Evolutionary conservation across 2,797 vertebrate species (phyloP).

Genomic region (Eurystomus glaucurus): DNA sequence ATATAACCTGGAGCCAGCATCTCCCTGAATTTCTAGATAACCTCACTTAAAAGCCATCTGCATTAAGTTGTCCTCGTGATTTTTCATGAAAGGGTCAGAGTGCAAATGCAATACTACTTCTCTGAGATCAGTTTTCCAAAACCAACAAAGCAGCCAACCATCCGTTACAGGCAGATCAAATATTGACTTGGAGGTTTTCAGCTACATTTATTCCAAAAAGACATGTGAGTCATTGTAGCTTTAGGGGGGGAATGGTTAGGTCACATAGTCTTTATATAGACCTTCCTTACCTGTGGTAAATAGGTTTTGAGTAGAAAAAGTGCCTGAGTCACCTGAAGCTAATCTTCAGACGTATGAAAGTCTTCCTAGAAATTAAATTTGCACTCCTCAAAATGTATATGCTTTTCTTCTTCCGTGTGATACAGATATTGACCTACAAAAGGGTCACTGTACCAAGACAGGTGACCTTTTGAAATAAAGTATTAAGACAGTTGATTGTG

Average conservation of each 20-base stretch:
- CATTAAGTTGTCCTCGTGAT: background rate
- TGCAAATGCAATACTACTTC: background rate
- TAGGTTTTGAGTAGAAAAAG: background rate
- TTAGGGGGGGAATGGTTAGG: background rate
- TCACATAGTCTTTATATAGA: background rate
- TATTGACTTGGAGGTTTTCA: background rate
- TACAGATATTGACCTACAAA: background rate
- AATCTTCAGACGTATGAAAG: background rate
- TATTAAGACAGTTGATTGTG: background rate
- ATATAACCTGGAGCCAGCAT: background rate
- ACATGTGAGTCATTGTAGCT: rapidly evolving
- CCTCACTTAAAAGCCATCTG: background rate
- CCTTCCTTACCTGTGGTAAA: background rate
- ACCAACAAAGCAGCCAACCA: background rate
- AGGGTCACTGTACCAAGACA: background rate
- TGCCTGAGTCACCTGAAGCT: background rate
- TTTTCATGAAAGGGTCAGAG: background rate
- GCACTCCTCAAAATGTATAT: background rate
- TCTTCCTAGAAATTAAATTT: background rate
- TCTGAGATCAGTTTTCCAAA: background rate
- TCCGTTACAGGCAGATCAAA: background rate
- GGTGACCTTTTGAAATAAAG: background rate
- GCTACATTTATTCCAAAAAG: background rate
- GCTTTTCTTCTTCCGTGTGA: background rate
- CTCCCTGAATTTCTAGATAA: background rate